Percentiles rank a stretch among this genome's conserved stretches.
phyloP scores from a whole-genome alignment of 2,888 invertebrate species.

The Crematogaster levior region DNA sequence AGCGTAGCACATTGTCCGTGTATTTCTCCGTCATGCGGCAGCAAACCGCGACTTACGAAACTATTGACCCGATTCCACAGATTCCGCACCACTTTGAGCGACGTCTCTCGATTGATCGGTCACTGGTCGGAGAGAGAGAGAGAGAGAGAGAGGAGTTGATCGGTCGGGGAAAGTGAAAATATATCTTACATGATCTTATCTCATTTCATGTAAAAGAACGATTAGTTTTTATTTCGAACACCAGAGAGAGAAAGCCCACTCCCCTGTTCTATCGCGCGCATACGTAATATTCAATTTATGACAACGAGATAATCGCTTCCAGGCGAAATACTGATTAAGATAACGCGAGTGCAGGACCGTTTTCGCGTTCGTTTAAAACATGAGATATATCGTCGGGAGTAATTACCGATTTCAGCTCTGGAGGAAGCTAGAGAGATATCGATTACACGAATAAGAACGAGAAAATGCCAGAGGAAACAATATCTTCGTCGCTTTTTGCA shows the following conservation, averaged over 20 bases:
- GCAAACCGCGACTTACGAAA: constrained; percentile 28
- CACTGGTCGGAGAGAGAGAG: too few species aligned
- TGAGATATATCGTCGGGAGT: constrained; percentile 4
- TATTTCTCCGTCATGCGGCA: constrained; percentile 25
- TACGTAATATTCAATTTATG: constrained; percentile 30
- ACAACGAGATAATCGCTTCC: constrained; percentile 37
- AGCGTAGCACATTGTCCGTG: constrained; percentile 34
- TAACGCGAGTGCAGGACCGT: constrained; percentile 27
- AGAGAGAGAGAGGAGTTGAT: background rate
- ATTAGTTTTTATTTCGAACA: background rate
- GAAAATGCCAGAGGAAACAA: constrained; percentile 40
- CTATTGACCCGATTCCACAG: constrained; percentile 48
- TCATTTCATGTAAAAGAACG: background rate
- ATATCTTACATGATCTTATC: background rate
- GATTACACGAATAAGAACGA: constrained; percentile 23
- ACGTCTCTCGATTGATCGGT: constrained; percentile 16
- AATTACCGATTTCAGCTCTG: constrained; percentile 35
- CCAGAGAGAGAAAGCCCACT: background rate
- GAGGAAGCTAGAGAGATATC: constrained; percentile 24
- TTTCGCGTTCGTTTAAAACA: constrained; percentile 30
- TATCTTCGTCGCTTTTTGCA: constrained; percentile 63
- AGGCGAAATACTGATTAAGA: constrained; percentile 30
- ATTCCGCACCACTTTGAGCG: constrained; percentile 28
- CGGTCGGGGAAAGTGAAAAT: constrained; percentile 12
- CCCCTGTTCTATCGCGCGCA: background rate